These are phyloP conservation scores for Chamaetylas fuelleborni DNA, from an alignment of 2,113 vertebrate species.

Conservation along the genomic window DNA sequence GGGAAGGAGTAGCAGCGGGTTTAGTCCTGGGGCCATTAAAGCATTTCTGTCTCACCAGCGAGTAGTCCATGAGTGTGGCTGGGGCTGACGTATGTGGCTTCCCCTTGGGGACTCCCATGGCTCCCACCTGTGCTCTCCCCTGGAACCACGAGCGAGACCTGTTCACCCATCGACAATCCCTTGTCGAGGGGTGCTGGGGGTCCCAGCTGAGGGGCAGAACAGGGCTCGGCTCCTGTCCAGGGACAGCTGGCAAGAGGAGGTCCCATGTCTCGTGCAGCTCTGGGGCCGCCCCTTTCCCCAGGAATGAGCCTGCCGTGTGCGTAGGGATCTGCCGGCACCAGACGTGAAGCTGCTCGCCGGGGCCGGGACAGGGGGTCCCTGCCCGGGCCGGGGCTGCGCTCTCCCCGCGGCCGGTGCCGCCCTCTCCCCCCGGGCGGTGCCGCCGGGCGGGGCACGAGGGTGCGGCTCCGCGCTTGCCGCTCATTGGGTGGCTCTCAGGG, in stretches of 20 bases:
- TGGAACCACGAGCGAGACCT: rapidly evolving
- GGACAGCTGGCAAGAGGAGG: too few species aligned
- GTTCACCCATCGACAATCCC: rapidly evolving
- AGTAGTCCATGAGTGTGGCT: neutral
- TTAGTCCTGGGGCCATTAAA: constrained; percentile 22
- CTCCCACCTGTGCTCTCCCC: neutral
- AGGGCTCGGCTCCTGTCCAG: rapidly evolving
- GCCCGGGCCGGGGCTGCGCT: rapidly evolving
- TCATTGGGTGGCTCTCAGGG: too few species aligned
- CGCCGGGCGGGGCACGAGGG: too few species aligned
- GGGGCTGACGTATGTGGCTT: rapidly evolving
- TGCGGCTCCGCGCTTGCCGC: too few species aligned
- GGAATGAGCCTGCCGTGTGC: too few species aligned
- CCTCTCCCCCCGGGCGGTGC: too few species aligned
- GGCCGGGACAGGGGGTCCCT: rapidly evolving
- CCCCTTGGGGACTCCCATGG: neutral
- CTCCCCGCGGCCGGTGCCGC: rapidly evolving
- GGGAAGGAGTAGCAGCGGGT: too few species aligned
- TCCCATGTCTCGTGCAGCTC: neutral
- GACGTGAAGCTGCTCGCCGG: rapidly evolving
- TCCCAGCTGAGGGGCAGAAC: rapidly evolving
- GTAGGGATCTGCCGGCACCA: neutral
- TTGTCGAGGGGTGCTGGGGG: rapidly evolving
- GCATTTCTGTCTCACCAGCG: neutral
- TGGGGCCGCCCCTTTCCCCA: neutral